Evolutionary conservation across 2,888 invertebrate species (phyloP).

Genomic region (Cephus nigrinus): DNA sequence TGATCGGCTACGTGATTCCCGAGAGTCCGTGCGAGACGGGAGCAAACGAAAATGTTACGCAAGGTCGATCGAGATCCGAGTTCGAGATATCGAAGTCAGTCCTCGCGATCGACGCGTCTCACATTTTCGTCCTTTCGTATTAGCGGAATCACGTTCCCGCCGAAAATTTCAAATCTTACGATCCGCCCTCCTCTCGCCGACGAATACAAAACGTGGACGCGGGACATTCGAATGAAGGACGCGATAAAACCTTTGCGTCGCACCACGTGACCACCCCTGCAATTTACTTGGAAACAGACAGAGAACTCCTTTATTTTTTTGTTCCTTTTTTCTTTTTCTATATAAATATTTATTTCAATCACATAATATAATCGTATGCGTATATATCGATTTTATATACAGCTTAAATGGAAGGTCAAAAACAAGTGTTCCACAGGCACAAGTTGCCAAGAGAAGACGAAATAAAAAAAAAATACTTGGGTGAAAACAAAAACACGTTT

Average conservation of each 20-base stretch:
- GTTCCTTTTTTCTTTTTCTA: slow-evolving; percentile 29
- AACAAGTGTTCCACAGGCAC: slow-evolving; percentile 66
- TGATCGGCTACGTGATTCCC: no score
- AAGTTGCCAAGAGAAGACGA: slow-evolving; percentile 60
- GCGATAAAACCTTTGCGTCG: slow-evolving; percentile 48
- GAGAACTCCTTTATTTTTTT: slow-evolving; percentile 18
- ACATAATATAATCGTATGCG: slow-evolving; percentile 36
- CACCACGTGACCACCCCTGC: slow-evolving; percentile 61
- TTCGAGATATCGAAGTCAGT: no score
- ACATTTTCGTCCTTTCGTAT: no score
- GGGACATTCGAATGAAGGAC: background rate
- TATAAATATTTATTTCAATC: slow-evolving; percentile 44
- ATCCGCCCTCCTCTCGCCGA: no score
- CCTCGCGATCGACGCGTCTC: no score
- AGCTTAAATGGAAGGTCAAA: slow-evolving; percentile 46
- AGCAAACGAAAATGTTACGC: no score
- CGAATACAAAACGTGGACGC: background rate
- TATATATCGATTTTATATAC: slow-evolving; percentile 39
- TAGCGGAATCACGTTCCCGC: no score
- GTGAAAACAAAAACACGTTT: slow-evolving; percentile 27
- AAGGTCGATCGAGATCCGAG: no score
- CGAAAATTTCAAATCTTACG: no score
- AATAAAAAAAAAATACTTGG: slow-evolving; percentile 28
- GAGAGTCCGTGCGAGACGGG: no score
- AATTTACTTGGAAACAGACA: slow-evolving; percentile 33